Evolutionary conservation across 2,888 invertebrate species (phyloP).

Genomic region (Amphipoea oculea): DNA sequence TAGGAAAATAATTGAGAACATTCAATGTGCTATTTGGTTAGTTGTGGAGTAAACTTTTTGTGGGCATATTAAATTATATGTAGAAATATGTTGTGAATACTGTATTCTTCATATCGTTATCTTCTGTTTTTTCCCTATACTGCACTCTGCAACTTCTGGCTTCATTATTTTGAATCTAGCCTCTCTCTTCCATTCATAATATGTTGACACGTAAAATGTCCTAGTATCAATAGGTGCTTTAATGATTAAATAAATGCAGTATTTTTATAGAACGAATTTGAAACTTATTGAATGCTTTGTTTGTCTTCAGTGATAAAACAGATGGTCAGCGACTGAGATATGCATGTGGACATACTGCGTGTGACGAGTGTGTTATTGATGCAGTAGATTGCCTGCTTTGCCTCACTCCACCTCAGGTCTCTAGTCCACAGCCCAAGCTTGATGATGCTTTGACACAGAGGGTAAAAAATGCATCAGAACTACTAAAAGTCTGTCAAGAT

Average conservation of each 20-base stretch:
- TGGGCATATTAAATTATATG: not conserved
- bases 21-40: conserved; percentile 81
- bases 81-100: not conserved
- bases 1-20: conserved; percentile 76
- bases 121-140: not conserved
- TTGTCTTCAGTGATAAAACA: conserved; percentile 77
- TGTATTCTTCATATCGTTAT: not conserved
- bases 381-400: conserved; percentile 77
- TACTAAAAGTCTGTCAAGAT: conserved; percentile 77
- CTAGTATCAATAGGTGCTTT: not conserved
- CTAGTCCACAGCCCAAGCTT: conserved; percentile 50
- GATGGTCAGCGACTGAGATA: conserved; percentile 76
- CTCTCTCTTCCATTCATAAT: not conserved
- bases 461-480: conserved; percentile 72
- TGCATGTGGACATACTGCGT: conserved; percentile 82
- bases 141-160: not conserved
- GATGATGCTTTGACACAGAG: conserved; percentile 75
- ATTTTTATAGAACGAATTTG: not conserved
- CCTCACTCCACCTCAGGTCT: conserved; percentile 68
- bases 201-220: not conserved
- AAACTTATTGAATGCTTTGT: conserved; percentile 1
- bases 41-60: conserved; percentile 34
- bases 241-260: not conserved
- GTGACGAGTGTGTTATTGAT: conserved; percentile 76
- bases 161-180: not conserved